Conservation (phyloP, 2,888 invertebrate genomes). For the Adineta ricciae region DNA sequence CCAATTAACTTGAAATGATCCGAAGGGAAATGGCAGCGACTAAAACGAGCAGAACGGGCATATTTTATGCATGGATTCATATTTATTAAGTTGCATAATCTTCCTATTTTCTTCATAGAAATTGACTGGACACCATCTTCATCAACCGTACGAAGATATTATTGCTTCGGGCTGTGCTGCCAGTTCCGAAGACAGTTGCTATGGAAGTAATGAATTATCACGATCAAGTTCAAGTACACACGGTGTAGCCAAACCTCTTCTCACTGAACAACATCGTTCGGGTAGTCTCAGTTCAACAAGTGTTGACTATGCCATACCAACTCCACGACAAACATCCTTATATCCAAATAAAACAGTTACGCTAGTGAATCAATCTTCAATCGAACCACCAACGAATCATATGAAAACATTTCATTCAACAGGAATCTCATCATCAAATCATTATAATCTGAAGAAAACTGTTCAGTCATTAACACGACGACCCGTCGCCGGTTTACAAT, state of each 20-base stretch:
- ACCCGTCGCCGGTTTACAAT: too few relatives aligned
- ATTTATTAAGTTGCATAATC: not conserved
- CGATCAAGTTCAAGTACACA: not conserved
- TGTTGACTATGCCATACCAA: conserved; percentile 10
- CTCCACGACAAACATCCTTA: not conserved
- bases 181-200: conserved; percentile 17
- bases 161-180: not conserved
- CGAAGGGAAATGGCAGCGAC: not conserved
- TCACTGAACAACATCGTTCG: not conserved
- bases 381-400: not conserved
- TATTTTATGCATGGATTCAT: not conserved
- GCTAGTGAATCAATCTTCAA: not conserved
- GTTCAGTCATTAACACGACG: not conserved
- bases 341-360: not conserved
- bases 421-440: not conserved
- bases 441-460: not conserved
- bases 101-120: not conserved
- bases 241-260: not conserved
- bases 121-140: not conserved
- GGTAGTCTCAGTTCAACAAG: not conserved
- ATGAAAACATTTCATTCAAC: not conserved
- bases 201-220: conserved; percentile 19
- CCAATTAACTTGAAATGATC: conserved; percentile 13
- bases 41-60: not conserved
- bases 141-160: not conserved